Conservation (phyloP, 2,113 vertebrate species). For the Rhynchopsitta pachyrhyncha region DNA sequence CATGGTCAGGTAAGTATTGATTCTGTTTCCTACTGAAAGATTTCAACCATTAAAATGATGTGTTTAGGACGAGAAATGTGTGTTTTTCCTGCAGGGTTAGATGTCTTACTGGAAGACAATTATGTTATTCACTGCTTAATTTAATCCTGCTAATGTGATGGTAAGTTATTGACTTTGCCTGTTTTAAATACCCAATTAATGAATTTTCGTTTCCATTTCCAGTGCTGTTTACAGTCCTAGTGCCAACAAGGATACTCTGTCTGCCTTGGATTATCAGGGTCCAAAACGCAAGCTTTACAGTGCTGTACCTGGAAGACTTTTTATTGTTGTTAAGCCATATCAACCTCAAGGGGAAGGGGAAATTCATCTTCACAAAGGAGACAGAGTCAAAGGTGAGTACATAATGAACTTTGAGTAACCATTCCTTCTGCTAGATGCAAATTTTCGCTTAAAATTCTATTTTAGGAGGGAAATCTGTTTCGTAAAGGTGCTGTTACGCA, state of each 20-base stretch:
- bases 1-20: background rate
- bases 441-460: background rate
- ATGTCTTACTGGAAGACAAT: background rate
- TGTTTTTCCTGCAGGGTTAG: background rate
- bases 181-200: background rate
- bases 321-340: slow-evolving; percentile 89
- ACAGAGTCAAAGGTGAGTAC: slow-evolving; percentile 91
- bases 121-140: background rate
- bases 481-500: background rate
- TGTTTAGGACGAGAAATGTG: background rate
- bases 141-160: background rate
- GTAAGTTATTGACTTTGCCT: background rate
- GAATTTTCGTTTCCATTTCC: background rate
- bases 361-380: slow-evolving; percentile 90
- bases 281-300: slow-evolving; percentile 93
- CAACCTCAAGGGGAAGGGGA: slow-evolving; percentile 91
- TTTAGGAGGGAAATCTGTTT: background rate
- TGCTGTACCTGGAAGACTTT: slow-evolving; percentile 91
- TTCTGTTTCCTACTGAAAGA: background rate
- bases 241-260: slow-evolving; percentile 73
- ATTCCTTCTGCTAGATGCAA: background rate
- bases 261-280: slow-evolving; percentile 77
- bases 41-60: background rate
- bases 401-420: background rate
- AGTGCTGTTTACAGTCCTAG: slow-evolving; percentile 75